Evolutionary conservation across 1,140 invertebrate species (phyloP), one percentile per base, ranked within the genome.

Genomic region (Eupristina koningsbergeri): DNA sequence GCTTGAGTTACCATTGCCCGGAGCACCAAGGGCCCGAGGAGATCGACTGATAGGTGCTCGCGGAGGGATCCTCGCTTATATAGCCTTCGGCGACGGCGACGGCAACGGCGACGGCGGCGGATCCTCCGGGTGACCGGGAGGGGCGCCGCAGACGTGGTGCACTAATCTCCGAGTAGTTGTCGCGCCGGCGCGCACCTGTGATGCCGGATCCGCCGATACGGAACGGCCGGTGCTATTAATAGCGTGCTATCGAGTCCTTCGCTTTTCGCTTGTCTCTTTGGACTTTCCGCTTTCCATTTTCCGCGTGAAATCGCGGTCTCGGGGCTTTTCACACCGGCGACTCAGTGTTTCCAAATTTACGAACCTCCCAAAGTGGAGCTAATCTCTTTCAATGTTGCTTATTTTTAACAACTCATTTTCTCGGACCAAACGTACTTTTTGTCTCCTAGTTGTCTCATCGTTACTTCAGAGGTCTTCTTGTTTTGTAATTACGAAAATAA

Each of bases 131-230:
- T 22, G 64, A 39, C 39, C 63, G 36, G 36, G 77, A 19, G 61
- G 63, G 78, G 31, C 47, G 50, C 6, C 79, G 41, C 11, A 7
- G 6, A 11, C 41, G 41, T 11, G 29, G 64, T 67, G 34, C 64
- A 67, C 31, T 80, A 80, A 80, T 58, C 41, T 80, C 47, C 19
- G 22, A 45, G 64, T 80, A 80, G 71, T 80, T 80, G 79, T 80
- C 63, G 58, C 34, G 13, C 39, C n/a, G n/a, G 8, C 61, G n/a
- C 29, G 39, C 58, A 17, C 41, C 15, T 86, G 36, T 36, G 67
- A 26, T 31, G 1, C 8, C 67, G 39, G 39, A 41, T 39, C 67
- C 29, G 36, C 13, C 36, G 67, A 69, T 39, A 69, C 41, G 67
- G 36, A 69, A 69, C 67, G 19, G 34, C 22, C 67, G 36, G 0